A percentile compares a stretch with the other conserved stretches of the same genome.
Evolutionary conservation across 2,888 invertebrate species (phyloP).

Genomic region (Buathra laborator): DNA sequence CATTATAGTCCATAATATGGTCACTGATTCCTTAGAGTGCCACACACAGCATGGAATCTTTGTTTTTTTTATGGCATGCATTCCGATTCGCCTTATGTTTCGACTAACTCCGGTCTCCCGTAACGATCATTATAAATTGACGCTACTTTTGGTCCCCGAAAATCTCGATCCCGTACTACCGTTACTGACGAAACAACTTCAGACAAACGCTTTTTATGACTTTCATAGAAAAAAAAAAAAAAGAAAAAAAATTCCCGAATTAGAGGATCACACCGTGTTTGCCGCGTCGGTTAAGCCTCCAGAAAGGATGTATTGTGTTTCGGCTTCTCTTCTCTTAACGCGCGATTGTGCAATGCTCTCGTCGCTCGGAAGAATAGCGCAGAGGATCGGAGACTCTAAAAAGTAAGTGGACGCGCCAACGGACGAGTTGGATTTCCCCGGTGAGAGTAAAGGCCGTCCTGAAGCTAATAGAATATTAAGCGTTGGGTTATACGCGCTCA

Average conservation of each 20-base stretch:
- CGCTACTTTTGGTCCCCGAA: no score
- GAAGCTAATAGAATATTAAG: conserved; percentile 76
- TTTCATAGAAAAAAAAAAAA: background rate
- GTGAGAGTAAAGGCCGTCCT: background rate
- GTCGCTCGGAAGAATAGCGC: background rate
- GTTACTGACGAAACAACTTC: background rate
- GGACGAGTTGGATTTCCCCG: conserved; percentile 22
- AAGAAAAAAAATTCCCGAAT: background rate
- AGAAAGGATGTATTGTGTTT: conserved; percentile 4
- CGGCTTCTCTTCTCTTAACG: conserved; percentile 1
- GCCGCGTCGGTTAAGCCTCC: background rate
- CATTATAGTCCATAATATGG: no score
- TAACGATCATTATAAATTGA: no score
- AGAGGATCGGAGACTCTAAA: background rate
- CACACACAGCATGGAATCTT: no score
- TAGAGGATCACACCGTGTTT: background rate
- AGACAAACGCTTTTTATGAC: background rate
- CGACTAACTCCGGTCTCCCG: no score
- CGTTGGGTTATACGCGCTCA: conserved; percentile 15
- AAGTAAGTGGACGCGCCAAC: conserved; percentile 46
- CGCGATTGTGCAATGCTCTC: conserved; percentile 34
- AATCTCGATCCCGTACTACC: background rate
- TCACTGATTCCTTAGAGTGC: no score
- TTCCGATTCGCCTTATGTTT: no score
- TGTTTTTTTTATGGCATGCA: no score